A percentile compares a stretch with the other conserved stretches of the same genome.
Evolutionary conservation across 2,113 vertebrate species (phyloP).

Genomic region (Hyaena hyaena): DNA sequence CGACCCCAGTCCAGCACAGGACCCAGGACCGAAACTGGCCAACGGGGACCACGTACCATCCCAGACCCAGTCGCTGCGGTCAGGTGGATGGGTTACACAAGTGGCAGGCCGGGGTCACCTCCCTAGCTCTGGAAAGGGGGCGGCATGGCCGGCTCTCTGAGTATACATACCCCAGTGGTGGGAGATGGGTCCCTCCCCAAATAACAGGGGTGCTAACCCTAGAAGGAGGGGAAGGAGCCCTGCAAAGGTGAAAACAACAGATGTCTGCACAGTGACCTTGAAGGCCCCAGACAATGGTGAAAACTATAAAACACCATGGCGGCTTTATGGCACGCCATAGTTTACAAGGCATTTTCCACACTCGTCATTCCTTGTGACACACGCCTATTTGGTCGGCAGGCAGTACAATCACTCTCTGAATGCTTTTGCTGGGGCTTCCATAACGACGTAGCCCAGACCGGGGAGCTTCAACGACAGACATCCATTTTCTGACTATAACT

Average conservation of each 20-base stretch:
- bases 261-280: neutral
- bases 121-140: neutral
- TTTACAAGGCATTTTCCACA: neutral
- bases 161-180: too few species aligned
- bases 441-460: neutral
- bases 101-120: neutral
- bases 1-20: neutral
- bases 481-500: neutral
- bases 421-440: neutral
- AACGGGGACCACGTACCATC: neutral
- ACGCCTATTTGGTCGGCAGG: neutral
- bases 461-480: neutral
- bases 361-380: neutral
- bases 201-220: neutral
- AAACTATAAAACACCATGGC: neutral
- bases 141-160: neutral
- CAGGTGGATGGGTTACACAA: neutral
- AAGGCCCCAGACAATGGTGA: neutral
- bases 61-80: neutral
- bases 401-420: neutral
- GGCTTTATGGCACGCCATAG: accelerated
- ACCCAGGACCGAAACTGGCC: neutral
- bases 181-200: neutral
- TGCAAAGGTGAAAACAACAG: neutral
- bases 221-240: neutral